Evolutionary conservation across 1,140 invertebrate genomes (phyloP), one percentile per base, ranked within the genome.

Genomic region (Caerostris extrusa): DNA sequence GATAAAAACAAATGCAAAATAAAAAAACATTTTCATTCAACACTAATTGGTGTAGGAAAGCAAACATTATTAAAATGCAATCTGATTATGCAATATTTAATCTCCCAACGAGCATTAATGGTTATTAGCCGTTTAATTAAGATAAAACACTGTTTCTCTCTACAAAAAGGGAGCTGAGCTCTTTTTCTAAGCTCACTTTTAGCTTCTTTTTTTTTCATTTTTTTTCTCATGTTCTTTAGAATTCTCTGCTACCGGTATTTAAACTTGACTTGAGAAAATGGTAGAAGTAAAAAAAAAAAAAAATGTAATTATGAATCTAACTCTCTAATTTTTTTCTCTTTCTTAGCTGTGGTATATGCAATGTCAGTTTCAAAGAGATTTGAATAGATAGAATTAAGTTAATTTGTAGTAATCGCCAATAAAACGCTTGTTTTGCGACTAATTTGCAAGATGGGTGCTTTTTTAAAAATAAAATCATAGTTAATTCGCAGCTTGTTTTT

Each of bases 41-140:
- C 10, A 56, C 64, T 89, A 89, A 89, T 89, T 89, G 64, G 87
- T 17, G 17, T 12, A 53, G 3, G 55, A 71, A 89, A 14, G 64
- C 87, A 89, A 89, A 71, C 64, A 89, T 89, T 71, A 69, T 89
- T 89, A 69, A 67, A 89, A 53, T n/a, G 64, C 10, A 89, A 89
- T 69, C 50, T 71, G 50, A 89, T 89, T 89, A 89, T 71, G 34
- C 64, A 56, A 71, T 89, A 89, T 89, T 89, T 89, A 89, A 89
- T 89, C 64, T 69, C 7, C 58, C 19, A 2, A 3, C 12, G 8
- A 12, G 64, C 50, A 55, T 89, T 89, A 89, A 89, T 67, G 53
- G 87, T 56, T 71, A 89, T 71, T 34, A 89, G 12, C 6, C 50
- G 53, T 89, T 89, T 71, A 71, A 89, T 89, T 71, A 89, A 57